A percentile compares a stretch with the other conserved stretches of the same genome.
phyloP scores from a whole-genome alignment of 1,140 invertebrate species.

The Procambarus virginalis region DNA sequence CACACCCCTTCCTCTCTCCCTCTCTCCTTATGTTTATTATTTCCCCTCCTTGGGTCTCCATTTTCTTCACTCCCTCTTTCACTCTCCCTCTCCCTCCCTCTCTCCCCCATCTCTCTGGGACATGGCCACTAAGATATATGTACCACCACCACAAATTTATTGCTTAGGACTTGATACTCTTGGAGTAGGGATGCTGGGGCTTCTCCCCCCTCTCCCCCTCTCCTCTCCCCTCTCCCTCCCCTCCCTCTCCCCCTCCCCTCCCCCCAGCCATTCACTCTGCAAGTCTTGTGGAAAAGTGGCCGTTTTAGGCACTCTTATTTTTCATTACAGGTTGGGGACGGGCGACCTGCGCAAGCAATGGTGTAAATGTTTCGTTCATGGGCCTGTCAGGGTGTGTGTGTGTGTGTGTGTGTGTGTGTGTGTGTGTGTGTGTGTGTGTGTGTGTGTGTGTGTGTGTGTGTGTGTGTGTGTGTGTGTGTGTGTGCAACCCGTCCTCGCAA shows the following conservation, averaged over 20 bases:
- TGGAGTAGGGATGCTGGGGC: not conserved
- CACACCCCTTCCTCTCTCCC: not conserved
- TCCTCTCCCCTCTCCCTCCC: not conserved
- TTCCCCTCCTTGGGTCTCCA: not conserved
- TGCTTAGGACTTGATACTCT: not conserved
- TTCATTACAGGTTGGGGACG: not conserved
- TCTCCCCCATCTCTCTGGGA: not conserved
- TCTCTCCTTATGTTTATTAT: not conserved
- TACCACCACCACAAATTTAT: not conserved
- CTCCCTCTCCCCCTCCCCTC: not conserved
- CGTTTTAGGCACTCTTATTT: not conserved
- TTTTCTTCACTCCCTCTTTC: not conserved
- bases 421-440: fast-evolving
- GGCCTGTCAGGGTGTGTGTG: no score
- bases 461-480: not conserved
- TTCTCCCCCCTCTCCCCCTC: not conserved
- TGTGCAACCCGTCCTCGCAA: no score
- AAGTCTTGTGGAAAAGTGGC: not conserved
- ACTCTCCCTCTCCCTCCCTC: not conserved
- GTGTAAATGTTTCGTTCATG: no score
- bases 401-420: no score
- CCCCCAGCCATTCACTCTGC: no score
- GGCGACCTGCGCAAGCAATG: no score
- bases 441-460: not conserved
- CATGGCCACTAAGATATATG: not conserved